Base-by-base conservation (phyloP, 1,140 invertebrate genomes). In the Phocides pigmalion region DNA sequence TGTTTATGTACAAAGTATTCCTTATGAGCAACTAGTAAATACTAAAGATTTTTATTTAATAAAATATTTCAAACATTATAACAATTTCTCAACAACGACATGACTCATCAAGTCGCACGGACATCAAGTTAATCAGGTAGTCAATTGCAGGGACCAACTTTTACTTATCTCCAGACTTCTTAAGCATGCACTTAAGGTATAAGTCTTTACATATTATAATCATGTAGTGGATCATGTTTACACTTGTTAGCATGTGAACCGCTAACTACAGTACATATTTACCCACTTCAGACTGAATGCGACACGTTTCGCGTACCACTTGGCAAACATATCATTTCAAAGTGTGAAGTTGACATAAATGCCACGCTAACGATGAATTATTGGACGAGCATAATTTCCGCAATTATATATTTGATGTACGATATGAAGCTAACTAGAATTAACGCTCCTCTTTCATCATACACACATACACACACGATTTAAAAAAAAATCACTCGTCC, bases 331-430 rank as follows among this genome's bases (percentile, higher is more conserved):
- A 44, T 19, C 32, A 35, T n/a, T 35, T 8, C 32, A 35, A 35
- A 8, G 32, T 35, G 32, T 35, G 32, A 44, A 19, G 16, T 19
- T 44, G 41, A 11, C 41, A 16, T 6, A 44, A 19, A 14, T 44
- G 41, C 41, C 41, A 4, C 41, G 17, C 17, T 20, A 19, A 1
- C 19, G 5, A 44, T 44, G 41, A 44, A 3, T 44, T 44, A 44
- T 44, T 44, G 32, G 32, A 35, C 32, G 8, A 35, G 32, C 32
- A 8, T 12, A 8, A n/a, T 35, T 35, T 12, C 32, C 32, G 32
- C 4, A 35, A 35, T 35, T 22, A 22, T 8, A 35, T 56, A 50
- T 56, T 50, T 58, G 61, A 51, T 20, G 17, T 35, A 61, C 46
- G 25, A 66, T 17, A 44, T 49, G 25, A 28, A 4, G 25, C n/a